Conservation (phyloP, 1,140 invertebrate genomes). For the Caenorhabditis tropicalis region DNA sequence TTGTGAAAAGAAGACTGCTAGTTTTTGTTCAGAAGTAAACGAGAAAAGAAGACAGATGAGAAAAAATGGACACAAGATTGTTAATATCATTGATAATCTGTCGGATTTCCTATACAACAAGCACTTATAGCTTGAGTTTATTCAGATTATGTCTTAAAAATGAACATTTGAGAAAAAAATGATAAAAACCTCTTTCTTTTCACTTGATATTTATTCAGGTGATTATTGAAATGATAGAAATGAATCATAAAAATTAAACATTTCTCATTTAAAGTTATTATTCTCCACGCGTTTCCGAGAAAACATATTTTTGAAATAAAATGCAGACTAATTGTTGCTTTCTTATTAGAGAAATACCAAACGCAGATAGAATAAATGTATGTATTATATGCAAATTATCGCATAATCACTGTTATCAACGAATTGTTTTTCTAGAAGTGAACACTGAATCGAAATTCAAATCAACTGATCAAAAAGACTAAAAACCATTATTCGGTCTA, state of each 20-base stretch:
- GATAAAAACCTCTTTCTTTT: no score
- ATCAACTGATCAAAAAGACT: no score
- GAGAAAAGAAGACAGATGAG: background rate
- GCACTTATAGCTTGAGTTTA: slow-evolving; percentile 4
- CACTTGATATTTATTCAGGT: no score
- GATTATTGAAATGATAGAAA: no score
- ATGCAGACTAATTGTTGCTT: background rate
- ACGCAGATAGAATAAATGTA: no score
- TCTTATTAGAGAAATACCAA: background rate
- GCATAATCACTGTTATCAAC: no score
- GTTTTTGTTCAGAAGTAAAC: background rate
- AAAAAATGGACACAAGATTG: background rate
- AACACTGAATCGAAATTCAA: no score
- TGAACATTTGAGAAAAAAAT: background rate
- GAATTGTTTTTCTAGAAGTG: no score
- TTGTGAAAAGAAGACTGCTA: background rate
- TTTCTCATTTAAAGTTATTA: background rate
- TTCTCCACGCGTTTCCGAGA: background rate
- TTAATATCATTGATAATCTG: background rate
- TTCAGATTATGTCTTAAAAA: background rate
- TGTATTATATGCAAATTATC: no score
- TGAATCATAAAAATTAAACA: no score
- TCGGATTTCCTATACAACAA: background rate
- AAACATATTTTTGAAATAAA: background rate
- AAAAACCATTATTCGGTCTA: no score